Evolutionary conservation across 1,140 invertebrate species (phyloP).

Genomic region (Microplitis mediator): DNA sequence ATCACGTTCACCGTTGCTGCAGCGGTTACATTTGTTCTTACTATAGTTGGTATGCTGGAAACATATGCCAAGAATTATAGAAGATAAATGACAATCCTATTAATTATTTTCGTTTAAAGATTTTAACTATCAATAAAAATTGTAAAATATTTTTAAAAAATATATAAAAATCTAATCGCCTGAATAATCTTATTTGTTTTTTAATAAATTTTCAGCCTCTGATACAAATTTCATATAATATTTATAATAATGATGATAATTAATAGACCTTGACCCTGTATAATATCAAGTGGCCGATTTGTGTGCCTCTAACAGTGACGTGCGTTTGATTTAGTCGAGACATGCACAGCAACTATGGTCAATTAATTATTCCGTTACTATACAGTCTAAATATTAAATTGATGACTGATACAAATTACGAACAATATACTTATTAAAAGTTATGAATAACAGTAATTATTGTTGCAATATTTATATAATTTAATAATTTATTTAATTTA

Average conservation of each 20-base stretch:
- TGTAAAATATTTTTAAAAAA: no score
- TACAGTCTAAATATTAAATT: background rate
- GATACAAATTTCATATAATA: background rate
- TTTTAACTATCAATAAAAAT: no score
- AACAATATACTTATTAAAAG: background rate
- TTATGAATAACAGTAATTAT: background rate
- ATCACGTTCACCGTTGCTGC: no score
- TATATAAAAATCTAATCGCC: no score
- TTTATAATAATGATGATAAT: background rate
- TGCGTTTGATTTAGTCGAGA: constrained; percentile 30
- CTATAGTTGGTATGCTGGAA: no score
- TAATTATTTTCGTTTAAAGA: no score
- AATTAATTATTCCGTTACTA: constrained; percentile 13
- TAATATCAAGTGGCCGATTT: constrained; percentile 21
- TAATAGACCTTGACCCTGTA: constrained; percentile 18
- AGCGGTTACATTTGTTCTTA: no score
- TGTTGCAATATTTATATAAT: background rate
- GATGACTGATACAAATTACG: background rate
- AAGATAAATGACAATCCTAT: no score
- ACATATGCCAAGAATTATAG: no score
- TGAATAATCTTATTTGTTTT: no score
- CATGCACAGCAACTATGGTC: background rate
- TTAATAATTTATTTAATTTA: no score
- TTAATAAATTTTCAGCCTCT: no score
- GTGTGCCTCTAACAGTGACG: background rate